Evolutionary conservation across 2,888 invertebrate species (phyloP), one percentile per base, ranked within the genome.

Genomic region (Rambutsinella grinnellia): DNA sequence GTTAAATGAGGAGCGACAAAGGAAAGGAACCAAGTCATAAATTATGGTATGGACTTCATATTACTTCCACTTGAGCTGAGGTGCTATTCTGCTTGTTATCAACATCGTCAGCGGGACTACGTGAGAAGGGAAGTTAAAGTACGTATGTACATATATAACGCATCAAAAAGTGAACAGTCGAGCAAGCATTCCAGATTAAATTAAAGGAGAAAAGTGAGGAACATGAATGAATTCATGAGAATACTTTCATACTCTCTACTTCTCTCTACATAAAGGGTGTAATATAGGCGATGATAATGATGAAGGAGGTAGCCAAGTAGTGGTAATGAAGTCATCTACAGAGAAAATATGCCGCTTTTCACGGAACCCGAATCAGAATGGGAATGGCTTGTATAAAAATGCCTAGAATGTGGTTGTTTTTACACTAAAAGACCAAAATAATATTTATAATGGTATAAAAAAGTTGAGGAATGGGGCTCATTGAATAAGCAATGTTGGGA

Each of bases 21-120:
- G n/a, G n/a, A n/a, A n/a, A n/a, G 49, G 27, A 71, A 26, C 26
- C 8, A 51, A 58, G 72, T 72, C 65, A 72, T 72, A 72, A 72
- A 72, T 72, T 72, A 65, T 72, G 72, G 65, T 65, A 72, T 72
- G 72, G 72, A 72, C 72, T 72, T 72, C 65, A 72, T 72, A 72
- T 72, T 72, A 72, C 72, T 72, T 72, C 63, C 63, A 62, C 70
- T 56, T 53, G 54, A 46, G 62, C 56, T 61, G 70, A 70, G 70
- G 61, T 69, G 69, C 69, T 69, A 61, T 36, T 47, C 47, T 56
- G 58, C 46, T 62, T 53, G 51, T 54, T 70, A 61, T 54, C 62
- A 56, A 46, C 58, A 58, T 26, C 66, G 46, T 56, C 56, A 53
- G 46, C 26, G 46, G 27, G 46, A 47, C n/a, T n/a, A n/a, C n/a